Evolutionary conservation across 2,797 vertebrate genomes (phyloP), one percentile per base, ranked within the genome.

Genomic region (Gambusia yucatana): DNA sequence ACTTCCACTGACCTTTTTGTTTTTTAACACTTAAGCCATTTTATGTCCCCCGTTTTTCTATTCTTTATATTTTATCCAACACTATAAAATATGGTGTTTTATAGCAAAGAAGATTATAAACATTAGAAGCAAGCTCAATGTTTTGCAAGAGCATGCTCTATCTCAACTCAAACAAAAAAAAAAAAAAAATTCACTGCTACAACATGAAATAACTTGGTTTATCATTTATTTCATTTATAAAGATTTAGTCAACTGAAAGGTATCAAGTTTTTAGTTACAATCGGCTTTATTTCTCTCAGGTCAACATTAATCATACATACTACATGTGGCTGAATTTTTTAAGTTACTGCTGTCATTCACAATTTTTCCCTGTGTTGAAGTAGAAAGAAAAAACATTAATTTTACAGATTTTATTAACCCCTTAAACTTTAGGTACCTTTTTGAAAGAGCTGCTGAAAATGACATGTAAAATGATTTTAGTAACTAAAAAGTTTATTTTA

Each of bases 61-160:
- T 70, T 14, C 4, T 63, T 78, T 67, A 3, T 65, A 44, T 47
- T 82, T 44, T 47, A 65, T 55, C 43, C 47, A n/a, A 71, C 43
- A 33, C 33, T 33, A 33, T 33, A 33, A 33, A 33, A 33, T 33
- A 1, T 33, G 33, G 33, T 33, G 33, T 33, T 33, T 33, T 33
- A 33, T 81, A 79, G 72, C 80, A 59, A n/a, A 41, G 85, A 79
- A 80, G 82, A 86, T 61, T 0, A 75, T 86, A 81, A 81, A 77
- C 78, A 6, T 36, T 57, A 73, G 71, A 48, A 76, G 57, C 67
- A 78, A 17, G 33, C 16, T 65, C 16, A 65, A 17, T 39, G 16
- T 39, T 65, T 39, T 65, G 61, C 61, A 36, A 9, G 17, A 65
- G 7, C 2, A 22, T 7, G 13, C 63, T 65, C 33, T 17, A 9